phyloP scores from a whole-genome alignment of 1,140 invertebrate species.

The Anoplolepis gracilipes region DNA sequence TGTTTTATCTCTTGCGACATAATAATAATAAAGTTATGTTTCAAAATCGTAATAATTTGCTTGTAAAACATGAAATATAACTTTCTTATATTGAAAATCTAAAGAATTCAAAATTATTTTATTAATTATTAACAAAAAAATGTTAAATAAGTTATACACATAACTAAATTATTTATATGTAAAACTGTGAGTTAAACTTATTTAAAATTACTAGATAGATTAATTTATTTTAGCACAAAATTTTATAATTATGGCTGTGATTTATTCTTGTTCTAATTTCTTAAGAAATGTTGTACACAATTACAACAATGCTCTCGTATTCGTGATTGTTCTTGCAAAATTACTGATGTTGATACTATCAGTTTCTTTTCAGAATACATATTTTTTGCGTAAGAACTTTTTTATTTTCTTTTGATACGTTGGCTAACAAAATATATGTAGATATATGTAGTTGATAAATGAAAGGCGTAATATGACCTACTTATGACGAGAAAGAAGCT shows the following conservation, averaged over 20 bases:
- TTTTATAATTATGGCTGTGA: neutral
- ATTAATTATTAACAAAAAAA: too few species aligned
- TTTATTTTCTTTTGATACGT: neutral
- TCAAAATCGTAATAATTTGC: too few species aligned
- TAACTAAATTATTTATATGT: neutral
- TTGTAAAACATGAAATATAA: too few species aligned
- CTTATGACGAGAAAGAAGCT: neutral
- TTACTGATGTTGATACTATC: neutral
- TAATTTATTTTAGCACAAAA: neutral
- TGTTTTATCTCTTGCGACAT: neutral
- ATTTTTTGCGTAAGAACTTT: neutral
- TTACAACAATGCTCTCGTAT: neutral
- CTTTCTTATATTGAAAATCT: too few species aligned
- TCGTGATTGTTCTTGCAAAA: neutral
- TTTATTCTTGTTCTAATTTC: neutral
- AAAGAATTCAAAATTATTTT: too few species aligned
- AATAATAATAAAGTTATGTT: too few species aligned
- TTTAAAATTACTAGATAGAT: neutral
- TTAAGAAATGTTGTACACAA: neutral
- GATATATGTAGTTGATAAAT: constrained; percentile 10
- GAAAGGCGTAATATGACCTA: neutral
- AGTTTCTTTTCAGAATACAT: neutral
- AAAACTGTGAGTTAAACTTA: neutral
- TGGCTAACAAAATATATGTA: neutral
- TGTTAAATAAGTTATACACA: neutral